Evolutionary conservation across 2,113 vertebrate species (phyloP).

Genomic region (Speoplatyrhinus poulsoni): DNA sequence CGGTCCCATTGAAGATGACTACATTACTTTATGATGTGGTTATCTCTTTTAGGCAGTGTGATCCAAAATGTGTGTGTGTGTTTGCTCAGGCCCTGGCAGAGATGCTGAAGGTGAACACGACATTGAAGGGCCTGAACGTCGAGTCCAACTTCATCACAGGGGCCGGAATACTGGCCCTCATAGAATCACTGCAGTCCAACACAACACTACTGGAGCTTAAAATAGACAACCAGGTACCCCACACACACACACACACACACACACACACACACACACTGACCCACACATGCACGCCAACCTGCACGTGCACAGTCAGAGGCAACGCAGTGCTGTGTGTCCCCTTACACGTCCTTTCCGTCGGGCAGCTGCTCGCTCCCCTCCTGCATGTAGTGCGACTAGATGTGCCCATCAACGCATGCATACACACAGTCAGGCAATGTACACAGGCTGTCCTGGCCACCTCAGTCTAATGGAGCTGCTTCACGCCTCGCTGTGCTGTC

Average conservation of each 20-base stretch:
- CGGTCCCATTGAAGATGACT: too few relatives aligned
- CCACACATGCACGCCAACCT: too few relatives aligned
- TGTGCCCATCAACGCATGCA: too few relatives aligned
- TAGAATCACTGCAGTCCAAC: conserved; percentile 87
- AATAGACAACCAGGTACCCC: conserved; percentile 94
- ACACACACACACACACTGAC: background rate
- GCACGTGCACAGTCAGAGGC: too few relatives aligned
- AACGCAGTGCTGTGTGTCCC: too few relatives aligned
- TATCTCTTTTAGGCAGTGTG: too few relatives aligned
- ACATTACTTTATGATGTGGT: too few relatives aligned
- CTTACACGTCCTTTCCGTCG: too few relatives aligned
- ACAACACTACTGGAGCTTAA: conserved; percentile 89
- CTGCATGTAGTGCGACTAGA: too few relatives aligned
- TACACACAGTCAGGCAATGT: conserved; percentile 16
- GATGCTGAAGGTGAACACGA: conserved; percentile 91
- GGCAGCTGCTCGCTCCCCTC: too few relatives aligned
- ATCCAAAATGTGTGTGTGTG: background rate
- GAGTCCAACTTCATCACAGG: conserved; percentile 99
- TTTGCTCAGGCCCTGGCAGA: conserved; percentile 88
- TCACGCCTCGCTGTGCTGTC: conserved; percentile 10
- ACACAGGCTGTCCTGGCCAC: conserved; percentile 39
- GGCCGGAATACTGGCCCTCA: conserved; percentile 84
- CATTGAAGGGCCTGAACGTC: conserved; percentile 89
- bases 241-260: background rate
- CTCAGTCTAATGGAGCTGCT: conserved; percentile 27